These are phyloP conservation scores for Drosophila mercatorum DNA, from an alignment of 2,888 invertebrate genomes.

Conservation along the genomic window DNA sequence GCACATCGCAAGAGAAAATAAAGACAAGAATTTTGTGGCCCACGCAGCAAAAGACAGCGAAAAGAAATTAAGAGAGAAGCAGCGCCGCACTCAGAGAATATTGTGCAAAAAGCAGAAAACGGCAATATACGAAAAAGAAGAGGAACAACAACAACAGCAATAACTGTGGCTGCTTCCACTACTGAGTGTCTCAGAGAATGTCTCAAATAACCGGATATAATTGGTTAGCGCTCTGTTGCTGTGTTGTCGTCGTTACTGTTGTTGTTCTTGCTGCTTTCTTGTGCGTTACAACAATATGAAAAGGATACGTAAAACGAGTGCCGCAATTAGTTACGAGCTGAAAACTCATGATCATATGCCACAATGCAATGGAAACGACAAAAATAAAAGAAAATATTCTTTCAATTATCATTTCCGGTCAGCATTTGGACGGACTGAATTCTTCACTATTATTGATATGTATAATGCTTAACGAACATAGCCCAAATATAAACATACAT, in stretches of 20 bases:
- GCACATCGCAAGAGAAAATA: conserved; percentile 19
- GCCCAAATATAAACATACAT: conserved; percentile 27
- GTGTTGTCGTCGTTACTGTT: conserved; percentile 9
- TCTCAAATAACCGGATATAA: conserved; percentile 76
- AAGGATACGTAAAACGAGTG: conserved; percentile 74
- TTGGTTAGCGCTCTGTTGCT: conserved; percentile 51
- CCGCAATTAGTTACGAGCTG: conserved; percentile 74
- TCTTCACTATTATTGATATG: conserved; percentile 39
- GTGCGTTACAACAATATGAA: conserved; percentile 54
- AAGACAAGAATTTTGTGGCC: conserved; percentile 27
- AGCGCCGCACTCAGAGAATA: conserved; percentile 27
- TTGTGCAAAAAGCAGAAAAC: conserved; percentile 36
- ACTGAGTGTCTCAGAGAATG: conserved; percentile 27
- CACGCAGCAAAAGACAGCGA: conserved; percentile 33
- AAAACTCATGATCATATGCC: conserved; percentile 22
- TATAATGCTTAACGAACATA: conserved; percentile 22
- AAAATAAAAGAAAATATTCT: conserved; percentile 62
- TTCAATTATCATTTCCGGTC: conserved; percentile 79
- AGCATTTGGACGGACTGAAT: conserved; percentile 39
- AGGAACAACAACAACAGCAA: conserved; percentile 8
- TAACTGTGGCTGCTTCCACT: not conserved
- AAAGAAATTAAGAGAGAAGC: conserved; percentile 19
- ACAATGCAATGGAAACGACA: conserved; percentile 48
- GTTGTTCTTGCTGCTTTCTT: conserved; percentile 19
- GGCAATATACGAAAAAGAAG: conserved; percentile 17